phyloP scores from a whole-genome alignment of 2,113 vertebrate genomes.

The Sakesphorus luctuosus region DNA sequence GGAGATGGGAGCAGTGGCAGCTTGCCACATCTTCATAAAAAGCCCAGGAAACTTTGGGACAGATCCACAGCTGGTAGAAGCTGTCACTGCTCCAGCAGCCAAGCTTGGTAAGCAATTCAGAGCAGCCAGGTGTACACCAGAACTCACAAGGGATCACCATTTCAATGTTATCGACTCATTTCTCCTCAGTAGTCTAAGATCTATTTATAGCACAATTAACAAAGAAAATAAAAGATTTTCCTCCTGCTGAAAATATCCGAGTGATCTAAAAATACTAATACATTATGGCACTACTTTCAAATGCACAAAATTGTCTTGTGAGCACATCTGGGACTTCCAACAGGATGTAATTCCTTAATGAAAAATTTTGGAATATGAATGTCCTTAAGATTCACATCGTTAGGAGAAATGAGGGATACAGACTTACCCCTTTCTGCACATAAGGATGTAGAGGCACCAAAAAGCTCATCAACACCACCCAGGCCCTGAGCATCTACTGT shows the following conservation, averaged over 20 bases:
- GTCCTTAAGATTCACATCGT: neutral
- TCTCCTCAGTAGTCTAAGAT: constrained; percentile 19
- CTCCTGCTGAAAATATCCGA: constrained; percentile 12
- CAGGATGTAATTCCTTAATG: neutral
- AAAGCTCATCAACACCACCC: neutral
- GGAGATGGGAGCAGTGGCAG: constrained; percentile 25
- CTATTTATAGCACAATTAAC: constrained; percentile 45
- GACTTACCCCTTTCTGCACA: neutral
- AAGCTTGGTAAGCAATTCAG: constrained; percentile 29
- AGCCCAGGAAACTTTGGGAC: constrained; percentile 32
- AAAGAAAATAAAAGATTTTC: constrained; percentile 32
- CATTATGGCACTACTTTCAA: constrained; percentile 7
- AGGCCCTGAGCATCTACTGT: neutral
- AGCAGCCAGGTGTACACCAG: constrained; percentile 43
- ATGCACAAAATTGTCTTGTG: neutral
- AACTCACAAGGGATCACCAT: constrained; percentile 18
- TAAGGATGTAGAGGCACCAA: neutral
- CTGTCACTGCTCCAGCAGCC: constrained; percentile 23
- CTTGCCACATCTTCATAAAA: neutral
- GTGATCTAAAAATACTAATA: constrained; percentile 42
- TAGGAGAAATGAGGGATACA: neutral
- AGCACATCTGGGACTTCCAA: constrained; percentile 15
- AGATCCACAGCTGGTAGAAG: constrained; percentile 29
- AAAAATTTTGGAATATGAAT: neutral
- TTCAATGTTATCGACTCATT: neutral